phyloP scores from a whole-genome alignment of 1,140 invertebrate genomes.

The Arion vulgaris region DNA sequence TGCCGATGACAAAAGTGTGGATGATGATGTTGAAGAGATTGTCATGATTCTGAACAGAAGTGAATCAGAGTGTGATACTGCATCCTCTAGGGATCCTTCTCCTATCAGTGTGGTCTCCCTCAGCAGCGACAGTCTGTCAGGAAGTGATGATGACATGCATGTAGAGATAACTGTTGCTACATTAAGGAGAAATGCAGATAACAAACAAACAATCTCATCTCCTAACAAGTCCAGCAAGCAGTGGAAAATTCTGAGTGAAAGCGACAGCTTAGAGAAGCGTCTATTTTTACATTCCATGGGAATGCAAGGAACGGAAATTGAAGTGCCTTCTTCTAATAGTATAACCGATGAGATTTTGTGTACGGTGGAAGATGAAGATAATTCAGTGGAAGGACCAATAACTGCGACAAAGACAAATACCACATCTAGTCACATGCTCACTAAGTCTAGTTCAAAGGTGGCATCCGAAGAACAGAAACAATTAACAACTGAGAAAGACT shows the following conservation, averaged over 20 bases:
- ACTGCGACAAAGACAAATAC: not conserved
- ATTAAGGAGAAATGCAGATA: too few relatives aligned
- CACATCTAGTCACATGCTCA: not conserved
- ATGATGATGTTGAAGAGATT: constrained; percentile 20
- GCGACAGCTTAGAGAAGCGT: too few relatives aligned
- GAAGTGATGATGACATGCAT: too few relatives aligned
- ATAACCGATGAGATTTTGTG: not conserved
- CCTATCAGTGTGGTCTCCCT: constrained; percentile 19
- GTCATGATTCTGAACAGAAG: not conserved
- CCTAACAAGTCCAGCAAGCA: not conserved
- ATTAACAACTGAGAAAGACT: not conserved
- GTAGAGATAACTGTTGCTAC: not conserved
- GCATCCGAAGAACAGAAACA: not conserved
- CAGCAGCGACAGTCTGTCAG: not conserved
- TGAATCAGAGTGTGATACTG: not conserved
- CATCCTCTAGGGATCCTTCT: not conserved
- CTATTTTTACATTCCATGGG: too few relatives aligned
- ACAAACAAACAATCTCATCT: not conserved
- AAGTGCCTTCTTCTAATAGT: not conserved
- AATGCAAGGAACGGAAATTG: not conserved
- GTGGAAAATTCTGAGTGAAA: not conserved
- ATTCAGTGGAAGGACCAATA: not conserved
- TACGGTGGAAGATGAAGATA: not conserved
- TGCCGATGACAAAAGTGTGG: not conserved
- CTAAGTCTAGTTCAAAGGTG: not conserved